Evolutionary conservation across 2,888 invertebrate species (phyloP), one percentile per base, ranked within the genome.

Genomic region (Coremacera marginata): DNA sequence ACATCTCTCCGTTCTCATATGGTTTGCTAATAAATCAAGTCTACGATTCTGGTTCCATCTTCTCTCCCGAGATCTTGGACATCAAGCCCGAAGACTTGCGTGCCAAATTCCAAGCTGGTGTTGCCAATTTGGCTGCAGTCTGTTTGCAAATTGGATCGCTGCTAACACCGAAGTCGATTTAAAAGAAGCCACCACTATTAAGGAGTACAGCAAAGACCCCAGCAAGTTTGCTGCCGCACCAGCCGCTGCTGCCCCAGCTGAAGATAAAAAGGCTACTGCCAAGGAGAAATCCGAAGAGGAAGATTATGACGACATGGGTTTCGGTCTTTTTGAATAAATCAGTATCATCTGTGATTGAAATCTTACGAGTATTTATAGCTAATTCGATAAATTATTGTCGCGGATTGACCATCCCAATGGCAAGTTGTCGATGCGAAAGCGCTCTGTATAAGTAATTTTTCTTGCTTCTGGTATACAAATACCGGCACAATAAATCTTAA

Each of bases 1-100:
- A 98, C 92, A 98, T 99, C 90, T 98, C 98, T 89, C 99, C 99
- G 71, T 99, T 99, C 92, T 97, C 98, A 73, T 99, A 99, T 88
- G 99, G 99, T 91, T 93, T 99, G 85, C 91, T 95, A 63, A 97
- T 99, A 81, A 95, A n/a, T n/a, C n/a, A n/a, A n/a, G n/a, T n/a
- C n/a, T n/a, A n/a, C n/a, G n/a, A n/a, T n/a, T n/a, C n/a, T n/a
- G n/a, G n/a, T n/a, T n/a, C n/a, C n/a, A n/a, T n/a, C n/a, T n/a
- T n/a, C n/a, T n/a, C n/a, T n/a, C n/a, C n/a, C n/a, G n/a, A n/a
- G n/a, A n/a, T n/a, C n/a, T n/a, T n/a, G n/a, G n/a, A n/a, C n/a
- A n/a, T n/a, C n/a, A n/a, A n/a, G n/a, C n/a, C n/a, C n/a, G n/a
- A n/a, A n/a, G n/a, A n/a, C n/a, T n/a, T n/a, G n/a, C n/a, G n/a